phyloP scores from a whole-genome alignment of 2,888 invertebrate genomes.

The Melieria omissa region DNA sequence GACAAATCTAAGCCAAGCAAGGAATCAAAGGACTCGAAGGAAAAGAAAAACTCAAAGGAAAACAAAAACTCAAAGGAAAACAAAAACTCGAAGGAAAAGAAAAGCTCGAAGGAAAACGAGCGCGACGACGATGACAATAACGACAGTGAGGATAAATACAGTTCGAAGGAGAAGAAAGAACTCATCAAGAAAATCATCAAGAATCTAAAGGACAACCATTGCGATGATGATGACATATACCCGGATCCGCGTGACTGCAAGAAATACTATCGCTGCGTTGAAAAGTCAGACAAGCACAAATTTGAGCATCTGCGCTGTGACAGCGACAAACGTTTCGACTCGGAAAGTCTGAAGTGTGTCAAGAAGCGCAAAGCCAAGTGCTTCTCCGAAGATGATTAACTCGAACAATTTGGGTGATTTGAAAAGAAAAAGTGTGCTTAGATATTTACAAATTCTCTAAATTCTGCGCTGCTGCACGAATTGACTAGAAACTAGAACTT shows the following conservation, averaged over 20 bases:
- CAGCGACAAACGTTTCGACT: slow-evolving; percentile 54
- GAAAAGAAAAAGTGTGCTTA: not conserved
- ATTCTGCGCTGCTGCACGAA: too few relatives aligned
- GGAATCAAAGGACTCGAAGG: slow-evolving; percentile 13
- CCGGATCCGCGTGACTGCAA: slow-evolving; percentile 56
- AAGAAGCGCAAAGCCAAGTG: slow-evolving; percentile 48
- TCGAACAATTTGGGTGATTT: slow-evolving; percentile 23
- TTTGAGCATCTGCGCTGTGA: slow-evolving; percentile 54
- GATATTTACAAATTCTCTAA: too few relatives aligned
- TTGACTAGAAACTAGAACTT: not conserved
- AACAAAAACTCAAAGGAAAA: slow-evolving; percentile 42
- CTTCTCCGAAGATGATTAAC: slow-evolving; percentile 38
- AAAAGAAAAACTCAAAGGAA: slow-evolving; percentile 37
- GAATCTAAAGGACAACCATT: slow-evolving; percentile 51
- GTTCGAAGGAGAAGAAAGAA: slow-evolving; percentile 50
- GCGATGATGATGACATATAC: slow-evolving; percentile 53
- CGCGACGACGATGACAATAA: slow-evolving; percentile 19
- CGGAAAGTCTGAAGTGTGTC: slow-evolving; percentile 46
- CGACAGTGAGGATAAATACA: slow-evolving; percentile 28
- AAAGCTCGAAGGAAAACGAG: slow-evolving; percentile 20
- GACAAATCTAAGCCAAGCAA: slow-evolving; percentile 41
- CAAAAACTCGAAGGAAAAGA: slow-evolving; percentile 19
- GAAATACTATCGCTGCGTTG: slow-evolving; percentile 56
- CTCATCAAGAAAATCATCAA: slow-evolving; percentile 52
- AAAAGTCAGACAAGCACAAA: slow-evolving; percentile 50